phyloP scores from a whole-genome alignment of 2,888 invertebrate genomes.

The Smittia aterrima region DNA sequence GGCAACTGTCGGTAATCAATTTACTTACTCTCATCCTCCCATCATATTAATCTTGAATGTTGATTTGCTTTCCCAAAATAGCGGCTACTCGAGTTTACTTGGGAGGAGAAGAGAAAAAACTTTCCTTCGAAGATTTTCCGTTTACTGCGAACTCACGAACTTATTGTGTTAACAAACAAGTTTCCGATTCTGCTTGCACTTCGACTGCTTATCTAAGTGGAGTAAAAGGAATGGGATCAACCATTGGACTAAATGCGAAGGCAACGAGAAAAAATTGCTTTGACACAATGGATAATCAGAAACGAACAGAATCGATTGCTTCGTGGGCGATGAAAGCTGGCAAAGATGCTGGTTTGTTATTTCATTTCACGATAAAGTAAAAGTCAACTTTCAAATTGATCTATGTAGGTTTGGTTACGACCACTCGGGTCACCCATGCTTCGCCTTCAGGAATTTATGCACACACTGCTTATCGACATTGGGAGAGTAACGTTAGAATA shows the following conservation, averaged over 20 bases:
- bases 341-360: conserved; percentile 66
- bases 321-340: conserved; percentile 68
- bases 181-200: conserved; percentile 77
- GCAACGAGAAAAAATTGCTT: conserved; percentile 65
- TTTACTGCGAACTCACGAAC: conserved; percentile 69
- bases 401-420: conserved; percentile 71
- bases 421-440: conserved; percentile 76
- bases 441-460: conserved; percentile 68
- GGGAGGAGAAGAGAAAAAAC: conserved; percentile 70
- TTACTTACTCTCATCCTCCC: conserved; percentile 67
- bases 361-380: conserved; percentile 73
- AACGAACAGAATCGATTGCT: conserved; percentile 66
- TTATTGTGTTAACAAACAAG: conserved; percentile 67
- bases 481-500: conserved; percentile 63
- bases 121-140: conserved; percentile 75
- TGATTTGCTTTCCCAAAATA: neutral
- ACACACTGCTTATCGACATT: conserved; percentile 57
- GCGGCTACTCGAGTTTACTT: conserved; percentile 63
- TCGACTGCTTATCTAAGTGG: conserved; percentile 76
- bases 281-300: conserved; percentile 57
- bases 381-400: conserved; percentile 62
- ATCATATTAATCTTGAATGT: conserved; percentile 47
- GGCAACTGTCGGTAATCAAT: conserved; percentile 51
- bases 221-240: conserved; percentile 73
- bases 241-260: conserved; percentile 70